These are phyloP conservation scores for Mesitornis unicolor DNA, from an alignment of 2,113 vertebrate species.

Conservation along the genomic window DNA sequence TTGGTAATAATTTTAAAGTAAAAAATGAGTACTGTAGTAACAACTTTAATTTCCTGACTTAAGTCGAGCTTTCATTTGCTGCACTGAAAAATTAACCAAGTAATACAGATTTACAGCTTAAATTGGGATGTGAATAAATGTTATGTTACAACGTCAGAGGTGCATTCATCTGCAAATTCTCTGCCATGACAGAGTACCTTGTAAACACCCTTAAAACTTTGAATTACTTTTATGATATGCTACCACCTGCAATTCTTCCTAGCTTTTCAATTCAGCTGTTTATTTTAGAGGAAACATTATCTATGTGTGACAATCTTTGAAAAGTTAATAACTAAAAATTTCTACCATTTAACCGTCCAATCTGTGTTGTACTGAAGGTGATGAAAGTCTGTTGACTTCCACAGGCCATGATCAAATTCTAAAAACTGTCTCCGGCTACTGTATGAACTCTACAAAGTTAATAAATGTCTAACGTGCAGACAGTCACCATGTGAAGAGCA, in stretches of 20 bases:
- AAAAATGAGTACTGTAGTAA: background rate
- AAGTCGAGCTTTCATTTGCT: background rate
- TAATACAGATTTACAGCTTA: background rate
- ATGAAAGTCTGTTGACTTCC: constrained; percentile 47
- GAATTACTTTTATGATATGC: background rate
- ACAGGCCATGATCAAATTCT: constrained; percentile 42
- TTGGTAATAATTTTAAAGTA: background rate
- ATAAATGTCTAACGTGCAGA: constrained; percentile 41
- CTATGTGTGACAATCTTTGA: too few species aligned
- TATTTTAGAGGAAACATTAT: background rate
- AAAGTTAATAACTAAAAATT: constrained; percentile 26
- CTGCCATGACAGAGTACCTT: background rate
- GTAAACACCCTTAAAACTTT: background rate
- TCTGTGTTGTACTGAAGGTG: background rate
- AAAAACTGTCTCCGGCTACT: constrained; percentile 11
- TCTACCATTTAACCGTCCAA: background rate
- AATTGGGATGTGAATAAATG: background rate
- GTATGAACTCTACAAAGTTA: constrained; percentile 48
- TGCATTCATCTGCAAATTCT: background rate
- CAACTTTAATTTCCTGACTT: background rate
- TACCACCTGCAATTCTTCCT: background rate
- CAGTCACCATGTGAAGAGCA: background rate
- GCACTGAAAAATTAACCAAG: background rate
- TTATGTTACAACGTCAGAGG: background rate
- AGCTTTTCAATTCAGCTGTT: background rate